A percentile compares a stretch with the other conserved stretches of the same genome.
These are phyloP conservation scores for Watersipora subatra DNA, from an alignment of 1,140 invertebrate species.

Conservation along the genomic window DNA sequence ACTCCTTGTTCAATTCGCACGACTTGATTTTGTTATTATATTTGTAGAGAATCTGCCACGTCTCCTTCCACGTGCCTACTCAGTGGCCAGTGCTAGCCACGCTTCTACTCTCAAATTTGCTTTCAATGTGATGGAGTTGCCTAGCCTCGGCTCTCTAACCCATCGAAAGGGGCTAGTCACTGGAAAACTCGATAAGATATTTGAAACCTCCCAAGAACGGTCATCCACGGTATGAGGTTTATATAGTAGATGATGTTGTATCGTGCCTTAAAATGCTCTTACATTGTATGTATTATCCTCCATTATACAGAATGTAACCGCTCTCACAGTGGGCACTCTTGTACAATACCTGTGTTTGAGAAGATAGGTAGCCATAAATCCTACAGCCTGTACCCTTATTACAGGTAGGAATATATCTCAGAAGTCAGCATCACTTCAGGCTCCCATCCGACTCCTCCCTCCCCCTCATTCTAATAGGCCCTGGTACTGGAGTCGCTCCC, in stretches of 20 bases:
- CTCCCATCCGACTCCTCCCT: not conserved
- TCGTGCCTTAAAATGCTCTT: too few species aligned
- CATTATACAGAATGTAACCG: too few species aligned
- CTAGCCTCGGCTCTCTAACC: not conserved
- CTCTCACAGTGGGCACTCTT: too few species aligned
- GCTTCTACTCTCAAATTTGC: not conserved
- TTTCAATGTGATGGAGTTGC: not conserved
- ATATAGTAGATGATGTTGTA: too few species aligned
- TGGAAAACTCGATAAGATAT: not conserved
- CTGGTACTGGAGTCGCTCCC: constrained; percentile 17
- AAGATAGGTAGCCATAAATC: too few species aligned
- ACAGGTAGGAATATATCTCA: not conserved
- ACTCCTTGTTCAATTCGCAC: too few species aligned
- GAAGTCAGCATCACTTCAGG: not conserved
- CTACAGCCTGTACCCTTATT: too few species aligned
- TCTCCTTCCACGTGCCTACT: not conserved
- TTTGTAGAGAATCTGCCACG: not conserved
- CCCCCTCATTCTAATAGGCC: constrained; percentile 11
- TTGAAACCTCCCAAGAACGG: too few species aligned
- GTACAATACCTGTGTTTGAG: too few species aligned
- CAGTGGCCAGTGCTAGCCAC: not conserved
- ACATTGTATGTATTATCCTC: too few species aligned
- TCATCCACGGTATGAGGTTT: too few species aligned
- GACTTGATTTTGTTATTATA: too few species aligned
- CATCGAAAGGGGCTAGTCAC: not conserved